Percentiles rank a stretch among this genome's conserved stretches.
Evolutionary conservation across 1,140 invertebrate genomes (phyloP).

Genomic region (Scaptomyza hsui): DNA sequence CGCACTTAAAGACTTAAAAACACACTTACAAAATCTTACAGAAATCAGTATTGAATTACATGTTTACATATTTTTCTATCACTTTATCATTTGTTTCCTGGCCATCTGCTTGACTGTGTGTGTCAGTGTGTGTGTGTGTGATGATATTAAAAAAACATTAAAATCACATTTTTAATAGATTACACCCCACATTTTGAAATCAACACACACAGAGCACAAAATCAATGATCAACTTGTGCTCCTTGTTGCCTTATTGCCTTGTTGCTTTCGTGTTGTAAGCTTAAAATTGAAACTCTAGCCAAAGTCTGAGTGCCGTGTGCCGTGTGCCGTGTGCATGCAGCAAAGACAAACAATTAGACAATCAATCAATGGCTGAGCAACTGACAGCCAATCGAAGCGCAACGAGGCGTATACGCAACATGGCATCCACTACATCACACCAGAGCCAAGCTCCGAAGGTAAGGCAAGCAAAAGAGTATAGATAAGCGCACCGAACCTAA

Average conservation of each 20-base stretch:
- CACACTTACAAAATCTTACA: no score
- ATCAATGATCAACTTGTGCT: not conserved
- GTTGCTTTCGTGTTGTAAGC: not conserved
- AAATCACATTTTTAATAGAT: slow-evolving; percentile 73
- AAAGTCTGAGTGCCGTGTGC: not conserved
- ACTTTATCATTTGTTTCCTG: slow-evolving; percentile 25
- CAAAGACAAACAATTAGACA: slow-evolving; percentile 43
- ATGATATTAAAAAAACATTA: slow-evolving; percentile 67
- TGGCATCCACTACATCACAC: not conserved
- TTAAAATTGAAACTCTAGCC: not conserved
- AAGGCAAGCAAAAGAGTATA: slow-evolving; percentile 3
- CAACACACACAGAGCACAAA: not conserved
- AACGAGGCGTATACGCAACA: slow-evolving; percentile 50
- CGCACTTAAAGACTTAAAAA: no score
- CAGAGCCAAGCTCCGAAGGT: no score
- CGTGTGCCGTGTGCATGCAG: slow-evolving; percentile 15
- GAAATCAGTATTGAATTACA: slow-evolving; percentile 57
- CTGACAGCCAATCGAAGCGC: slow-evolving; percentile 37
- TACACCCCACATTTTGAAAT: slow-evolving; percentile 8
- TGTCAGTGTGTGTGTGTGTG: slow-evolving; percentile 2
- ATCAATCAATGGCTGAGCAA: slow-evolving; percentile 50
- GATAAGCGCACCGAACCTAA: slow-evolving; percentile 40
- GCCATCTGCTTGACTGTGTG: slow-evolving; percentile 19
- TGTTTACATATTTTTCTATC: slow-evolving; percentile 13
- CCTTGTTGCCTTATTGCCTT: no score